These are phyloP conservation scores for Cydia splendana DNA, from an alignment of 1,140 invertebrate genomes.

Conservation along the genomic window DNA sequence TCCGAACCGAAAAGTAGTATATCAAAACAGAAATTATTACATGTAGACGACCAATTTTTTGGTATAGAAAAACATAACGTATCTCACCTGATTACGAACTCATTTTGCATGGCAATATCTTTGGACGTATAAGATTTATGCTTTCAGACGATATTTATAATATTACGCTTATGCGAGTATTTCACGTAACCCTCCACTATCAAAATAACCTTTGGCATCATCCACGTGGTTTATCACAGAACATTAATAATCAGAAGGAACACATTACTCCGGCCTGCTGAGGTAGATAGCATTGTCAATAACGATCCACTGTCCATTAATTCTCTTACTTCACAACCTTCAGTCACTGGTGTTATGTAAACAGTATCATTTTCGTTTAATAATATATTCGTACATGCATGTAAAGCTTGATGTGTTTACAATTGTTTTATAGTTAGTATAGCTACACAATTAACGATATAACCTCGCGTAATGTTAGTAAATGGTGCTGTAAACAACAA, in stretches of 20 bases:
- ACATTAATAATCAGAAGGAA: slow-evolving; percentile 62
- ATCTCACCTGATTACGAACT: background rate
- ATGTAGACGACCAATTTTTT: background rate
- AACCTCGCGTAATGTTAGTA: background rate
- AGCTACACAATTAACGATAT: background rate
- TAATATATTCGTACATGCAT: background rate
- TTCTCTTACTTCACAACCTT: slow-evolving; percentile 18
- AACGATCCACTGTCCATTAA: slow-evolving; percentile 27
- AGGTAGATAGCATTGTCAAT: slow-evolving; percentile 30
- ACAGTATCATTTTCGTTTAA: slow-evolving; percentile 14
- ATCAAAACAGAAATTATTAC: background rate
- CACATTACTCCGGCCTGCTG: slow-evolving; percentile 37
- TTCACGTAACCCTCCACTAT: slow-evolving; percentile 53
- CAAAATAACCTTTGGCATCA: slow-evolving; percentile 59
- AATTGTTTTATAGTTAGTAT: background rate
- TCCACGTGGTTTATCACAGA: slow-evolving; percentile 53
- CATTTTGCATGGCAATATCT: background rate
- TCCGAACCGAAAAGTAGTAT: background rate
- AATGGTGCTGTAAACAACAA: background rate
- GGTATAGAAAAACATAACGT: background rate
- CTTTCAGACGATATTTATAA: slow-evolving; percentile 2
- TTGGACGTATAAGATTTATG: slow-evolving; percentile 1
- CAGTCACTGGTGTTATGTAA: slow-evolving; percentile 19
- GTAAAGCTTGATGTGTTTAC: background rate
- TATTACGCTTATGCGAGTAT: slow-evolving; percentile 37